Base-by-base conservation (phyloP, 2,113 vertebrate species). In the Rhizomys pruinosus region DNA sequence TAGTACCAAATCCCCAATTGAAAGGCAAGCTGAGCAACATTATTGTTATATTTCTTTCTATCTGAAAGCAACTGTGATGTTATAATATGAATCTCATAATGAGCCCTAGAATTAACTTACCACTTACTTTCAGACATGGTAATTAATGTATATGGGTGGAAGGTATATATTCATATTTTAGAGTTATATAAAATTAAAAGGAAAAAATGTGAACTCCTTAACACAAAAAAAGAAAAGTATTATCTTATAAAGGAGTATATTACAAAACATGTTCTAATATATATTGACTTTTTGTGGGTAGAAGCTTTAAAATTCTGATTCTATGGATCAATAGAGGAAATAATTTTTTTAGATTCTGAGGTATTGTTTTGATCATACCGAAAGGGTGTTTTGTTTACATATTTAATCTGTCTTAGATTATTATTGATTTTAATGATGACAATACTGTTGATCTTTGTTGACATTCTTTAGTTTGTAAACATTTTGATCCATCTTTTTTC, bases 201-300 rank as follows among this genome's bases (percentile, higher is more conserved):
- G n/a, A n/a, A n/a, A n/a, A n/a, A n/a, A n/a, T n/a, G n/a, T n/a
- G n/a, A n/a, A n/a, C n/a, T n/a, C n/a, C n/a, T n/a, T n/a, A n/a
- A n/a, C n/a, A n/a, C n/a, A n/a, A n/a, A n/a, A 61, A 92, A 87
- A 64, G 57, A 1, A 74, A 82, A 94, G 73, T 77, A 73, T 6
- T 80, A 29, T 61, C 37, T 61, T 84, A 11, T 66, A 81, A 77
- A 72, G 22, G 79, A 59, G 27, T 63, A 22, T 61, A 27, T 32
- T 88, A 92, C 44, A 96, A 90, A 86, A 73, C 3, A 64, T 16
- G 61, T 59, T 86, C 7, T 90, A 84, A 76, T 84, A 52, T 57
- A 27, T 72, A 55, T 63, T 2, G 8, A 87, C 22, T 74, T 92
- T 71, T 85, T 59, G 47, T 37, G 7, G 22, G 34, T 37, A 71